phyloP scores from a whole-genome alignment of 1,140 invertebrate species.

The Elymnias hypermnestra region DNA sequence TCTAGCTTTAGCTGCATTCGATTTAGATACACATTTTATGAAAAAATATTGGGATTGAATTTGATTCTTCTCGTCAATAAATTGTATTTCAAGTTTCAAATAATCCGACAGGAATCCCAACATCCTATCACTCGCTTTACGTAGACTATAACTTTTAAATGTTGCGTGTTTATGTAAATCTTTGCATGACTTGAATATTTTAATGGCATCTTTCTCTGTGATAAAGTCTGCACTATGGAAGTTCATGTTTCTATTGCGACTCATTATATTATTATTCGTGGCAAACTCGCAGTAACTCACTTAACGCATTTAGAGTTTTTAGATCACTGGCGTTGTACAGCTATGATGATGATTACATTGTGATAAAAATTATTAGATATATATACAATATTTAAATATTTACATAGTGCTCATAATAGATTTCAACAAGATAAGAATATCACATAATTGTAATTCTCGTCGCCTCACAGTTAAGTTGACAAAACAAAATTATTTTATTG shows the following conservation, averaged over 20 bases:
- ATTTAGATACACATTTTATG: conserved; percentile 50
- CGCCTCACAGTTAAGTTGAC: neutral
- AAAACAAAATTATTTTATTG: neutral
- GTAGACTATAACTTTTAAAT: conserved; percentile 31
- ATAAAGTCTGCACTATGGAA: conserved; percentile 24
- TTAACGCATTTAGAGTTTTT: neutral
- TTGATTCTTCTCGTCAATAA: conserved; percentile 20
- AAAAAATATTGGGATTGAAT: conserved; percentile 40
- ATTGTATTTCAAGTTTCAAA: conserved; percentile 44
- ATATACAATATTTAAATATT: neutral
- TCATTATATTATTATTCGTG: neutral
- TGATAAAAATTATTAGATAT: neutral
- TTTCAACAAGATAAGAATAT: neutral
- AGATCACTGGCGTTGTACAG: neutral
- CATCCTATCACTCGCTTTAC: conserved; percentile 55
- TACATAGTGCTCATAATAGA: neutral
- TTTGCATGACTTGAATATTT: conserved; percentile 33
- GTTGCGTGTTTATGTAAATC: conserved; percentile 15
- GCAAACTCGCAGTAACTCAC: neutral
- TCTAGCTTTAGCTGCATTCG: conserved; percentile 50
- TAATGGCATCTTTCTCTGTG: conserved; percentile 37
- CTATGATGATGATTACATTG: neutral
- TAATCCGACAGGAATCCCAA: conserved; percentile 59
- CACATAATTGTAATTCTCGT: too few species aligned
- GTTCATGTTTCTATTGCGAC: neutral